Percentiles rank a stretch among this genome's conserved stretches.
Conservation (phyloP, 92 coral and sea anemone species). For the Epizoanthus rinbou region DNA sequence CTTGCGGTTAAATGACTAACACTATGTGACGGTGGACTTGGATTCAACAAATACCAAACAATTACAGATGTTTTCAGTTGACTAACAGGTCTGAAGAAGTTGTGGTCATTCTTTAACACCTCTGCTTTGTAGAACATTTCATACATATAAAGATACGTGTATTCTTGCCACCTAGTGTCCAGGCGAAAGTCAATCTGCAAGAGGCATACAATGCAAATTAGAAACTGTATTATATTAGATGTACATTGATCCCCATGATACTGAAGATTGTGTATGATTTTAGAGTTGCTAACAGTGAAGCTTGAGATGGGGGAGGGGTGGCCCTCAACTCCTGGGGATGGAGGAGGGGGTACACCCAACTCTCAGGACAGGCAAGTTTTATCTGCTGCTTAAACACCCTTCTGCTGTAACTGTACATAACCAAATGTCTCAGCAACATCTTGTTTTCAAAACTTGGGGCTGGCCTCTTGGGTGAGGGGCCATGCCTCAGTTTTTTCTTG, state of each 20-base stretch:
- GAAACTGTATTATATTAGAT: no score
- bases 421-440: no score
- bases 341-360: not conserved
- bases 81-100: slow-evolving; percentile 99
- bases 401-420: no score
- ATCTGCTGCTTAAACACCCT: no score
- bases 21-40: slow-evolving; percentile 95
- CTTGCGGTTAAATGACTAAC: slow-evolving; percentile 98
- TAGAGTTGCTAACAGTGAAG: no score
- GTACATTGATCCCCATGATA: no score
- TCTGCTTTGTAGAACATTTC: slow-evolving; percentile 99
- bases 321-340: not conserved
- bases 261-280: no score
- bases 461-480: no score
- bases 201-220: slow-evolving; percentile 12
- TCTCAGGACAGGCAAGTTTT: not conserved
- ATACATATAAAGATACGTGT: slow-evolving; percentile 91
- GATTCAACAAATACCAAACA: slow-evolving; percentile 95
- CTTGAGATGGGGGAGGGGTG: not conserved
- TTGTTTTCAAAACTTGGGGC: no score
- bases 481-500: no score
- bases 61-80: slow-evolving; percentile 98
- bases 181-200: slow-evolving; percentile 94
- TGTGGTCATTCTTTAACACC: slow-evolving; percentile 96
- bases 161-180: slow-evolving; percentile 90